phyloP scores from a whole-genome alignment of 2,888 invertebrate genomes.

The Mongoloraphidia duomilia region DNA sequence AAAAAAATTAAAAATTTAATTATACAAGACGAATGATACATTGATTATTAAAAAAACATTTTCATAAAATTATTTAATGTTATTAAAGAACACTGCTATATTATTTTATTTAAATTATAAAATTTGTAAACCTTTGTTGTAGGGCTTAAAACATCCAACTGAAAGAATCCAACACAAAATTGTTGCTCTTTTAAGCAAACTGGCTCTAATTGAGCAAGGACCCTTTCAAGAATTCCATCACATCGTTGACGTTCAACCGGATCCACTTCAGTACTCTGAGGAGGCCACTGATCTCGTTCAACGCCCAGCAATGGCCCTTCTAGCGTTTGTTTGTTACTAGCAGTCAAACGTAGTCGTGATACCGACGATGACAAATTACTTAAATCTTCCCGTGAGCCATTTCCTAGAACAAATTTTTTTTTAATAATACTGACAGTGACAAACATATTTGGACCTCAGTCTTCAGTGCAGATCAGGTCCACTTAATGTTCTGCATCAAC shows the following conservation, averaged over 20 bases:
- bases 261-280: constrained; percentile 39
- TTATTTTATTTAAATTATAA: not conserved
- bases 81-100: not conserved
- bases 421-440: not conserved
- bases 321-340: constrained; percentile 25
- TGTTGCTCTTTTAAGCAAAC: constrained; percentile 89
- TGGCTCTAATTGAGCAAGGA: constrained; percentile 77
- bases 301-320: constrained; percentile 37
- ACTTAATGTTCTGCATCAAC: no score
- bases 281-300: constrained; percentile 44
- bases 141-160: constrained; percentile 40
- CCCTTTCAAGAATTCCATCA: constrained; percentile 65
- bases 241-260: constrained; percentile 40
- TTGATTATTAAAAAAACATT: not conserved
- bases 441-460: not conserved
- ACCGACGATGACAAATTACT: constrained; percentile 23
- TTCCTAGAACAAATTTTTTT: constrained; percentile 14
- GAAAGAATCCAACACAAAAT: constrained; percentile 87
- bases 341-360: constrained; percentile 11
- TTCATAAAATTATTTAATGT: not conserved
- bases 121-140: constrained; percentile 26
- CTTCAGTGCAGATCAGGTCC: no score
- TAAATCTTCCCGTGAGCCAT: constrained; percentile 29
- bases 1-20: not conserved
- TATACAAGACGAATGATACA: not conserved